Conservation (phyloP, 2,888 invertebrate species). For the Troides helena region DNA sequence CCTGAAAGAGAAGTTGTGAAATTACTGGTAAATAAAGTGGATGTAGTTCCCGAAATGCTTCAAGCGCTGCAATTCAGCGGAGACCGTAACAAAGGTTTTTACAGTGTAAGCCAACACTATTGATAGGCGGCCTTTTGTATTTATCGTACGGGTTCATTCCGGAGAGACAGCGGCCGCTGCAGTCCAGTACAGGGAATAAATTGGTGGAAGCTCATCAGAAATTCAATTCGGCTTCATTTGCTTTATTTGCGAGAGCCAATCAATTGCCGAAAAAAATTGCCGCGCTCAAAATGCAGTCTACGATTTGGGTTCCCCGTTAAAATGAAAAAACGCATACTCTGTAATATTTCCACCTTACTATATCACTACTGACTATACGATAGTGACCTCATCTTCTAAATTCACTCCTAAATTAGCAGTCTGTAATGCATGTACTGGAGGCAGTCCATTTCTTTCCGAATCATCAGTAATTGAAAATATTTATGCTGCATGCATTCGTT, state of each 20-base stretch:
- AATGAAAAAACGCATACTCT: background rate
- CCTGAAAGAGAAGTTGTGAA: too few relatives aligned
- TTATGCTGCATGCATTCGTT: too few relatives aligned
- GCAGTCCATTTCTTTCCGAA: too few relatives aligned
- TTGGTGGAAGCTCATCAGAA: slow-evolving; percentile 70
- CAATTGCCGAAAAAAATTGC: slow-evolving; percentile 69
- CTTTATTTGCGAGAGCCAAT: slow-evolving; percentile 70
- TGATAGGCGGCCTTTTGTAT: slow-evolving; percentile 22
- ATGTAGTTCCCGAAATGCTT: background rate
- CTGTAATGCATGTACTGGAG: too few relatives aligned
- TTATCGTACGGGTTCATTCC: slow-evolving; percentile 14
- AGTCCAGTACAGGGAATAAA: slow-evolving; percentile 45
- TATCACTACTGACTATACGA: too few relatives aligned
- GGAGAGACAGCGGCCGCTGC: slow-evolving; percentile 24
- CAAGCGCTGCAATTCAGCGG: background rate
- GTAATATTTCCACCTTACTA: background rate
- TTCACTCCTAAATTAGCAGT: too few relatives aligned
- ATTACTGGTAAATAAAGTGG: background rate
- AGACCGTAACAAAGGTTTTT: slow-evolving; percentile 14
- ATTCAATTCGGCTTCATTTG: slow-evolving; percentile 71
- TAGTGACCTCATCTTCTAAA: too few relatives aligned
- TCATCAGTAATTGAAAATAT: too few relatives aligned
- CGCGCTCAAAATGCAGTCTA: slow-evolving; percentile 31
- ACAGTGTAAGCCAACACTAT: slow-evolving; percentile 16
- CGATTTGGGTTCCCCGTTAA: slow-evolving; percentile 40